These are phyloP conservation scores for Tragopan temminckii DNA, from an alignment of 2,797 vertebrate species.

Conservation along the genomic window DNA sequence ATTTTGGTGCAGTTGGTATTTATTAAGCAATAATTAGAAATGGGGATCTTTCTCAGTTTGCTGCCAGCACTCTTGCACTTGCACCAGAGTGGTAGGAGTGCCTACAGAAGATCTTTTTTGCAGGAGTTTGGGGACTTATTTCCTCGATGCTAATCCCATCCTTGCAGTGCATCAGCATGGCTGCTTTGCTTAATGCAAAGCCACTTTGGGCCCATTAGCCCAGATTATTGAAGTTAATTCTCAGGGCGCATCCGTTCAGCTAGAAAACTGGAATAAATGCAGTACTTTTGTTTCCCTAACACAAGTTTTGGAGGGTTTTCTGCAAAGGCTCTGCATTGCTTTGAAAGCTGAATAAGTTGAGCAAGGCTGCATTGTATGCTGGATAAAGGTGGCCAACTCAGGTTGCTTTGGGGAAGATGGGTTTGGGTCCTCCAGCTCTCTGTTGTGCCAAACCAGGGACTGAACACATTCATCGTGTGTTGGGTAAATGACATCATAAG, in stretches of 20 bases:
- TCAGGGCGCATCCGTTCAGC: neutral
- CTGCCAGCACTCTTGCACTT: rapidly evolving
- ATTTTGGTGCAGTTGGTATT: neutral
- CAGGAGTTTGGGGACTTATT: neutral
- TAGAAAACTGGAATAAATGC: neutral
- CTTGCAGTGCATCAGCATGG: neutral
- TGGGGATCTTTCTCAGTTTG: neutral
- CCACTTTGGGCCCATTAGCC: neutral
- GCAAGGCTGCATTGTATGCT: neutral
- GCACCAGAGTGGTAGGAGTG: neutral
- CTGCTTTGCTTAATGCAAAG: neutral
- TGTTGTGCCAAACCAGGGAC: neutral
- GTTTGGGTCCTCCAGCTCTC: neutral
- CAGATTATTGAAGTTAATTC: neutral
- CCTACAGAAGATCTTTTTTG: neutral
- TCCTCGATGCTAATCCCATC: rapidly evolving
- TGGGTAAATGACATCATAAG: neutral
- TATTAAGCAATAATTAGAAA: neutral
- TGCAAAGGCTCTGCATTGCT: neutral
- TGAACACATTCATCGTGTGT: neutral
- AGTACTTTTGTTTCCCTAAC: neutral
- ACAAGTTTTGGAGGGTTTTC: neutral
- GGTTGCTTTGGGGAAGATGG: neutral
- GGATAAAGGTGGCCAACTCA: neutral
- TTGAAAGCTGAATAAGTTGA: neutral